These are phyloP conservation scores for Himalopsyche anomala DNA, from an alignment of 2,888 invertebrate species.

Conservation along the genomic window DNA sequence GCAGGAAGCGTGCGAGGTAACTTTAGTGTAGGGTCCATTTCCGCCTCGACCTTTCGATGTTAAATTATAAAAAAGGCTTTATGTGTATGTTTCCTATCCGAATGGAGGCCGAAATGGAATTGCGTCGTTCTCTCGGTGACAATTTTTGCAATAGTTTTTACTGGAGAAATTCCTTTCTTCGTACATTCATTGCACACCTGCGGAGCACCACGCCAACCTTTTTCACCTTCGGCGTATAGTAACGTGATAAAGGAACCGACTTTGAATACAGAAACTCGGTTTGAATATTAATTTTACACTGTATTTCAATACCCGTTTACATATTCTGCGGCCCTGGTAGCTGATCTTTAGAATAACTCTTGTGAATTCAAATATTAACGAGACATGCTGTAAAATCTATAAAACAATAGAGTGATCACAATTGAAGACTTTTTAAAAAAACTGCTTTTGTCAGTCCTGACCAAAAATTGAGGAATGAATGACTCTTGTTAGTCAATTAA, in stretches of 20 bases:
- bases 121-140: slow-evolving; percentile 26
- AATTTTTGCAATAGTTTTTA: slow-evolving; percentile 18
- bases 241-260: background rate
- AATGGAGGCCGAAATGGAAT: slow-evolving; percentile 6
- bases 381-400: too few species aligned
- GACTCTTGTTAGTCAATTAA: too few species aligned
- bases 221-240: background rate
- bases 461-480: too few species aligned
- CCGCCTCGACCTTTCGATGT: background rate
- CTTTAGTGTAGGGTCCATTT: background rate
- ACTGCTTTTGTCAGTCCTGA: too few species aligned
- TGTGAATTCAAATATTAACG: too few species aligned
- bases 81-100: slow-evolving; percentile 8
- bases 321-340: background rate
- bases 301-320: background rate
- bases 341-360: background rate
- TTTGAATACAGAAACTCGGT: background rate
- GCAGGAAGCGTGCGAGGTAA: background rate
- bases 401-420: too few species aligned
- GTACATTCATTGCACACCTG: slow-evolving; percentile 11
- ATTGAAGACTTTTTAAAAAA: too few species aligned
- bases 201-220: background rate
- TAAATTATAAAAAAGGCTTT: slow-evolving; percentile 29
- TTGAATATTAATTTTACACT: slow-evolving; percentile 29
- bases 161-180: slow-evolving; percentile 6